A percentile compares a stretch with the other conserved stretches of the same genome.
These are phyloP conservation scores for Datnioides undecimradiatus DNA, from an alignment of 2,113 vertebrate genomes.

Conservation along the genomic window DNA sequence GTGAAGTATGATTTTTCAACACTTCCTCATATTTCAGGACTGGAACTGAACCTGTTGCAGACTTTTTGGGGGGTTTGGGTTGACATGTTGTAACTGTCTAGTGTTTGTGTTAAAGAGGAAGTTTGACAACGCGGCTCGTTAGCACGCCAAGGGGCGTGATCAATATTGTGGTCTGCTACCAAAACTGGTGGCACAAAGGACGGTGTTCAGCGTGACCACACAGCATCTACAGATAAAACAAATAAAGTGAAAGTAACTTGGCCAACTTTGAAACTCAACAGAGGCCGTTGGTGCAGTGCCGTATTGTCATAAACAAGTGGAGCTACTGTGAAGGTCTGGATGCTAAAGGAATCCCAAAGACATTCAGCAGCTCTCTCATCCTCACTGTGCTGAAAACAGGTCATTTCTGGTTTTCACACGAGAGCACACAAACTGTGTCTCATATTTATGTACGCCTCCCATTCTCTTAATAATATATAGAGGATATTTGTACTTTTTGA, in stretches of 20 bases:
- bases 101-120: constrained; percentile 13
- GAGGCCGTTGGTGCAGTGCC: background rate
- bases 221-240: background rate
- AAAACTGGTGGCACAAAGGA: background rate
- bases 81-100: background rate
- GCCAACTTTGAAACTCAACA: background rate
- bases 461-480: background rate
- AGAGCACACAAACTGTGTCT: background rate
- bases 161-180: background rate
- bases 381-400: background rate
- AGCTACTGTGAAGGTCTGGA: background rate
- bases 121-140: background rate
- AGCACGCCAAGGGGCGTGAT: background rate
- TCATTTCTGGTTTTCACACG: too few species aligned
- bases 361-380: background rate
- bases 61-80: background rate
- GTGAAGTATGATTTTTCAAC: too few species aligned
- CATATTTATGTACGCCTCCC: background rate
- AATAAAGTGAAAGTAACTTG: background rate
- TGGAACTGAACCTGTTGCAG: background rate
- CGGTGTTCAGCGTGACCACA: background rate
- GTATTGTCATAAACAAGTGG: background rate
- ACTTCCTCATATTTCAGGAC: background rate
- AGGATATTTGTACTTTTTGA: background rate
- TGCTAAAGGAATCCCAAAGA: background rate